Base-by-base conservation (phyloP, 1,140 invertebrate species). In the Drosophila murphyi region DNA sequence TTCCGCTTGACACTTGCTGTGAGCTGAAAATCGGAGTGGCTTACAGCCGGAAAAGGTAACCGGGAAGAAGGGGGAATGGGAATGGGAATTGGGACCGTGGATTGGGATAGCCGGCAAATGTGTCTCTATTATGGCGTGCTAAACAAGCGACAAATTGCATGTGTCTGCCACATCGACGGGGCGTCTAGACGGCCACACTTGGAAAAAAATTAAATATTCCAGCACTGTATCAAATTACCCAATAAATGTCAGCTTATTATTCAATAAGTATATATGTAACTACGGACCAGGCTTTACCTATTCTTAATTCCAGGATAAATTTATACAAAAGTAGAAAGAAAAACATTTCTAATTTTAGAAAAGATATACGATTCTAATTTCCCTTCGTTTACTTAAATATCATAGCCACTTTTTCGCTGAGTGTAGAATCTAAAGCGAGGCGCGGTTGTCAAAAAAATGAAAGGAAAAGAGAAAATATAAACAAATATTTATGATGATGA, bases 91-190 rank as follows among this genome's bases (percentile, higher is more conserved):
- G 20, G 20, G 20, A 20, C 0, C 20, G 20, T 20, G 20, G 20
- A 20, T 20, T 20, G 20, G 20, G 20, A 20, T 20, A 20, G 20
- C 34, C 39, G 6, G 28, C 5, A 52, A 54, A n/a, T 81, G 56
- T 85, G 56, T 85, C 85, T 89, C 85, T 89, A 85, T 89, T 89
- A 89, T 89, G 85, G 57, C 50, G 54, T 70, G 59, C 80, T 77
- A 89, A 89, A 89, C 80, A 88, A 88, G 67, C 77, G 82, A 89
- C 80, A 89, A 85, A 83, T 89, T 78, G 62, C 74, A 55, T 57
- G 59, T 76, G 54, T 70, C 80, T 79, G 61, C 55, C 47, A 35
- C 43, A 59, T 28, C 45, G 35, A 31, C 39, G 39, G 34, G 48
- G 43, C 50, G 69, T 55, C 69, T 62, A 57, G 70, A 57, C 39